Evolutionary conservation across 1,140 invertebrate species (phyloP).

Genomic region (Drosophila pallidifrons): DNA sequence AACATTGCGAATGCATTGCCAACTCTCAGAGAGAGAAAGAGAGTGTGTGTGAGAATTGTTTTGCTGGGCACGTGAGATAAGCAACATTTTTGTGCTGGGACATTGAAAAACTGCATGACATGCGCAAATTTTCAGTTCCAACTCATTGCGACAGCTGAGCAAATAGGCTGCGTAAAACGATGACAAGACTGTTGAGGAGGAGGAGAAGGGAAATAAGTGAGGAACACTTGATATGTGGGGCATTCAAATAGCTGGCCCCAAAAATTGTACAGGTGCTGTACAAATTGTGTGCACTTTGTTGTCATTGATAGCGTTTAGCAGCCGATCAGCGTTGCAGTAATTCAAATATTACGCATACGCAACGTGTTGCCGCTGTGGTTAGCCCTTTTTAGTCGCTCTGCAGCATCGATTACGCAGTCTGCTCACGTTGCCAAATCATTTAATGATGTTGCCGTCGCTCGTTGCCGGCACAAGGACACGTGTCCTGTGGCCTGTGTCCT

Average conservation of each 20-base stretch:
- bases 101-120: constrained; percentile 51
- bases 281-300: constrained; percentile 6
- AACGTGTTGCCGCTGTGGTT: constrained; percentile 51
- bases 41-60: constrained; percentile 20
- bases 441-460: constrained; percentile 51
- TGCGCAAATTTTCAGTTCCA: constrained; percentile 23
- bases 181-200: too few species aligned
- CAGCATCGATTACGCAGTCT: constrained; percentile 39
- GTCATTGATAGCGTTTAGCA: constrained; percentile 21
- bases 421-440: constrained; percentile 74
- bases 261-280: constrained; percentile 7
- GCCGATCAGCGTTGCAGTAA: constrained; percentile 5
- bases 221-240: neutral
- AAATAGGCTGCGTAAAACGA: constrained; percentile 19
- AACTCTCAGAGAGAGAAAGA: neutral
- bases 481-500: constrained; percentile 2
- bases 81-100: constrained; percentile 49
- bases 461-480: constrained; percentile 15
- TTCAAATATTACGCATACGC: constrained; percentile 64
- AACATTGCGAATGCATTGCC: constrained; percentile 30
- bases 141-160: constrained; percentile 39
- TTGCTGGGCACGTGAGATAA: constrained; percentile 72
- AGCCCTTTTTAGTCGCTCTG: neutral
- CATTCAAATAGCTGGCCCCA: constrained; percentile 5
- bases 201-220: neutral